Evolutionary conservation across 2,797 vertebrate genomes (phyloP).

Genomic region (Microctenopoma lineatum): DNA sequence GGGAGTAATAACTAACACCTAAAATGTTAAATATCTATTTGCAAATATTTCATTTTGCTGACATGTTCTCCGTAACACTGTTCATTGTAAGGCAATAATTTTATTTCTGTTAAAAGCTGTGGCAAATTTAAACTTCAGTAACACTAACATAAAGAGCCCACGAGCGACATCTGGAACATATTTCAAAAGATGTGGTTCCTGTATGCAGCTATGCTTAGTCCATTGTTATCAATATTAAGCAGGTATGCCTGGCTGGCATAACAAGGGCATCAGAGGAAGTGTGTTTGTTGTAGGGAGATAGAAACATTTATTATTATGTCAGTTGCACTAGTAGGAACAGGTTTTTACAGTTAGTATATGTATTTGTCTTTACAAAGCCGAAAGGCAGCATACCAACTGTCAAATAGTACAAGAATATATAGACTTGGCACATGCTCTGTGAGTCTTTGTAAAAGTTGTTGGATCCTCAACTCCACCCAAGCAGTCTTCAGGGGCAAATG

Average conservation of each 20-base stretch:
- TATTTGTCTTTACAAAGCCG: constrained; percentile 65
- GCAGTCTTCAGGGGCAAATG: constrained; percentile 67
- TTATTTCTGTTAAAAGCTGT: constrained; percentile 51
- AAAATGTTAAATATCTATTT: constrained; percentile 39
- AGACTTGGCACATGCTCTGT: constrained; percentile 59
- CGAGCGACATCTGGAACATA: constrained; percentile 21
- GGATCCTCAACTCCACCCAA: constrained; percentile 64
- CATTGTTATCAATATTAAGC: constrained; percentile 46
- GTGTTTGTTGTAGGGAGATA: constrained; percentile 40
- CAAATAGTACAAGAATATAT: constrained; percentile 70
- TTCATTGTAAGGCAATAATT: constrained; percentile 47
- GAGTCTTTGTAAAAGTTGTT: constrained; percentile 62
- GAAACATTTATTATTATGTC: too few species aligned
- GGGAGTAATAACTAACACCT: constrained; percentile 35
- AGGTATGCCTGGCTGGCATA: constrained; percentile 28
- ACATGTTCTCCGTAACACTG: constrained; percentile 41
- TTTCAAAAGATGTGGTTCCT: constrained; percentile 38
- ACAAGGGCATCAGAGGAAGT: constrained; percentile 44
- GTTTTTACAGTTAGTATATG: constrained; percentile 58
- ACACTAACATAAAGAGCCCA: constrained; percentile 37
- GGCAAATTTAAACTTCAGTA: constrained; percentile 39
- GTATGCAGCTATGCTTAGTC: constrained; percentile 14
- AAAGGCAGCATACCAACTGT: constrained; percentile 61
- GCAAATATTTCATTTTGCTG: constrained; percentile 43
- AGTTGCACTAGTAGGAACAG: constrained; percentile 61